Evolutionary conservation across 2,797 vertebrate species (phyloP).

Genomic region (Bovichtus variegatus): DNA sequence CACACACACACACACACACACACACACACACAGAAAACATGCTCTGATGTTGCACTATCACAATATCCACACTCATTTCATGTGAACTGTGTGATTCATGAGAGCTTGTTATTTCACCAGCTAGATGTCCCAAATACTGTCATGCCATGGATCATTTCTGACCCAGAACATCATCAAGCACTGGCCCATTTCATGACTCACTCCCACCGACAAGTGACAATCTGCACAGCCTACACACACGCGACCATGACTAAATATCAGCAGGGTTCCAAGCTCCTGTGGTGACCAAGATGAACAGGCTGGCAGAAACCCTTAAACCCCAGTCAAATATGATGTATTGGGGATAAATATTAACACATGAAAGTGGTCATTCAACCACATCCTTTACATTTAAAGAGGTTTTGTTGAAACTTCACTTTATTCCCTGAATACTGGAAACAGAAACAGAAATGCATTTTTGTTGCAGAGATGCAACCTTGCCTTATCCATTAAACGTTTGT

Average conservation of each 20-base stretch:
- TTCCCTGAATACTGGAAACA: slow-evolving; percentile 34
- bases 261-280: slow-evolving; percentile 69
- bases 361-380: too few species aligned
- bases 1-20: neutral
- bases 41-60: neutral
- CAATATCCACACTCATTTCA: slow-evolving; percentile 1
- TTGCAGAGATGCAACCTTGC: neutral
- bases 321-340: slow-evolving; percentile 67
- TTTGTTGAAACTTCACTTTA: slow-evolving; percentile 21
- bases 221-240: slow-evolving; percentile 69
- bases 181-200: slow-evolving; percentile 64
- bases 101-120: slow-evolving; percentile 64
- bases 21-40: too few species aligned
- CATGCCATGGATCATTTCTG: slow-evolving; percentile 40
- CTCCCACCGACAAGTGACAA: slow-evolving; percentile 58
- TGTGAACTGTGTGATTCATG: slow-evolving; percentile 39
- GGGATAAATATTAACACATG: slow-evolving; percentile 56
- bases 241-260: slow-evolving; percentile 73
- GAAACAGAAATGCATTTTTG: slow-evolving; percentile 17
- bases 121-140: slow-evolving; percentile 40
- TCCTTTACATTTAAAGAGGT: slow-evolving; percentile 32
- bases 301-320: slow-evolving; percentile 57
- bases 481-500: slow-evolving; percentile 14
- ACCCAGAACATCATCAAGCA: slow-evolving; percentile 46
- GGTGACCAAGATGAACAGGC: slow-evolving; percentile 67